Conservation (phyloP, 2,797 vertebrate species). For the Periophthalmus magnuspinnatus region DNA sequence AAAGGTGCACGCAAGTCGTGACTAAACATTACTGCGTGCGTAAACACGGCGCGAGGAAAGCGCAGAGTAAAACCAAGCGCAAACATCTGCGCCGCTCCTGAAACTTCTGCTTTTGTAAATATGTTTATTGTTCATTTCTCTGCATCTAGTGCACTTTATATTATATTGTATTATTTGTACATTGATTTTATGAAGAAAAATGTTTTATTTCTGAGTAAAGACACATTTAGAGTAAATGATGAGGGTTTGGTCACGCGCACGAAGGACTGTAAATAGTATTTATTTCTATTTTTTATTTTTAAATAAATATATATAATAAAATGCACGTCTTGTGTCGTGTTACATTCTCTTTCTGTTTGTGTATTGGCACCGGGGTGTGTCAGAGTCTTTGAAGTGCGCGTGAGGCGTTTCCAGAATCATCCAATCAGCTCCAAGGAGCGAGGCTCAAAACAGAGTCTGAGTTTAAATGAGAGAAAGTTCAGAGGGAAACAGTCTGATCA, state of each 20-base stretch:
- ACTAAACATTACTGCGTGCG: conserved; percentile 86
- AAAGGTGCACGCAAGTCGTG: conserved; percentile 85
- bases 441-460: conserved; percentile 62
- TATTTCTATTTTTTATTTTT: conserved; percentile 3
- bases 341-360: conserved; percentile 36
- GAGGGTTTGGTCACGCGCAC: too few species aligned
- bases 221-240: not conserved
- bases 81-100: conserved; percentile 59
- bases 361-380: conserved; percentile 54
- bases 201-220: not conserved
- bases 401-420: conserved; percentile 74
- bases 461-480: conserved; percentile 53
- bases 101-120: conserved; percentile 17
- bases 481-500: conserved; percentile 23
- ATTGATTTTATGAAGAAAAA: conserved; percentile 5
- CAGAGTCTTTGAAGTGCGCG: conserved; percentile 73
- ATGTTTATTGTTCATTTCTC: not conserved
- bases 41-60: conserved; percentile 54
- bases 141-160: conserved; percentile 61
- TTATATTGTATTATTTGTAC: conserved; percentile 4
- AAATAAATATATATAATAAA: conserved; percentile 73
- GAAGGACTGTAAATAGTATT: conserved; percentile 3
- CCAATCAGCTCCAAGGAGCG: conserved; percentile 65
- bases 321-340: not conserved
- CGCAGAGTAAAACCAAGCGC: conserved; percentile 68